Conservation (phyloP, 2,113 vertebrate genomes). For the Trichomycterus rosablanca region DNA sequence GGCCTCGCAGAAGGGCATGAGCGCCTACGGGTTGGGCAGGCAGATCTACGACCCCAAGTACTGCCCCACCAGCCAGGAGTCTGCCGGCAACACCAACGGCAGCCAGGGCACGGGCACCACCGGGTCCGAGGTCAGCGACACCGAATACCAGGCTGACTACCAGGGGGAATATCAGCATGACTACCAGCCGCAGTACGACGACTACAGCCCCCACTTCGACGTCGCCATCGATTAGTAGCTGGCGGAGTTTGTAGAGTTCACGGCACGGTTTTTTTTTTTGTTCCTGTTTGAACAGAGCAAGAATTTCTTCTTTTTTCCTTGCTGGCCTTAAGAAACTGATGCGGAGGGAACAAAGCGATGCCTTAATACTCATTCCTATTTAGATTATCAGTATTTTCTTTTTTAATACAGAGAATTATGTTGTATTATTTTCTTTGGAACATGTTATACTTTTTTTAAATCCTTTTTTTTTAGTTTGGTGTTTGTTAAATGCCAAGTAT, state of each 20-base stretch:
- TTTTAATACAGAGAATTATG: slow-evolving; percentile 3
- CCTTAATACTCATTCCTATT: slow-evolving; percentile 26
- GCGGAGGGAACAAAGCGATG: slow-evolving; percentile 5
- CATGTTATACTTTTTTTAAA: neutral
- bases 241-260: no score
- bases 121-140: slow-evolving; percentile 82
- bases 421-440: neutral
- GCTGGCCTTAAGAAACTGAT: slow-evolving; percentile 32
- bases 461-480: slow-evolving; percentile 15
- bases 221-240: slow-evolving; percentile 37
- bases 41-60: slow-evolving; percentile 87
- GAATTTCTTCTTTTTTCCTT: slow-evolving; percentile 33
- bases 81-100: slow-evolving; percentile 72
- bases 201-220: slow-evolving; percentile 57
- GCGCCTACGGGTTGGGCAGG: slow-evolving; percentile 83
- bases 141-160: slow-evolving; percentile 82
- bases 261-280: neutral
- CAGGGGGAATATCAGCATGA: slow-evolving; percentile 76
- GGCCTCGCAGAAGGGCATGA: slow-evolving; percentile 85
- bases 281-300: slow-evolving; percentile 39
- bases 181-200: slow-evolving; percentile 78
- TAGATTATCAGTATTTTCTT: slow-evolving; percentile 37
- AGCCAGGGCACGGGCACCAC: slow-evolving; percentile 84
- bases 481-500: slow-evolving; percentile 6
- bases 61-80: slow-evolving; percentile 76